A percentile compares a stretch with the other conserved stretches of the same genome.
Conservation (phyloP, 2,888 invertebrate genomes). For the Drosophila meridionalis region DNA sequence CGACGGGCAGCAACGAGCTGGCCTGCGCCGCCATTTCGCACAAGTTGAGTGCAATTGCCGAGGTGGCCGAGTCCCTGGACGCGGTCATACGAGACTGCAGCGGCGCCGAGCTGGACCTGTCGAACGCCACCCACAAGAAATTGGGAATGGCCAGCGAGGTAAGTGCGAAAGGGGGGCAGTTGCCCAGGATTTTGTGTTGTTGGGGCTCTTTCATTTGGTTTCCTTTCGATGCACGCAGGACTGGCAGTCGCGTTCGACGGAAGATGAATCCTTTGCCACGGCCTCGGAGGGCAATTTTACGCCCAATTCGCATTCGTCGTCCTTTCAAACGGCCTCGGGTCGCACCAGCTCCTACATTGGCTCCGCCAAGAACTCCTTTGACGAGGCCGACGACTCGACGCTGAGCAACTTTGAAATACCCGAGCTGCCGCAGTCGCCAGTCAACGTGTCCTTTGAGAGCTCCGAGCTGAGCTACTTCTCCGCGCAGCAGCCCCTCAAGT, state of each 20-base stretch:
- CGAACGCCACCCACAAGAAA: slow-evolving; percentile 75
- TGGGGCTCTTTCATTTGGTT: background rate
- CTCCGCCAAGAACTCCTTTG: slow-evolving; percentile 85
- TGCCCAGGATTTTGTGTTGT: background rate
- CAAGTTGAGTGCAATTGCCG: slow-evolving; percentile 88
- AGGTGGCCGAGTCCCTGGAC: slow-evolving; percentile 89
- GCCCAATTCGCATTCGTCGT: slow-evolving; percentile 89
- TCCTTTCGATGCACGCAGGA: slow-evolving; percentile 72
- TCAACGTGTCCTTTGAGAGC: slow-evolving; percentile 83
- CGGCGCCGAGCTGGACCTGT: slow-evolving; percentile 22
- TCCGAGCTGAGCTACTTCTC: slow-evolving; percentile 84
- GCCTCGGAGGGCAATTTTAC: slow-evolving; percentile 89
- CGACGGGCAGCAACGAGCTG: slow-evolving; percentile 86
- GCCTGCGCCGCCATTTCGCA: slow-evolving; percentile 89
- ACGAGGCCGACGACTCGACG: slow-evolving; percentile 83
- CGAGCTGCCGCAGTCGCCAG: slow-evolving; percentile 81
- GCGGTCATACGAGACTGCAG: slow-evolving; percentile 85
- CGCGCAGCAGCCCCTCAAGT: slow-evolving; percentile 61
- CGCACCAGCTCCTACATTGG: slow-evolving; percentile 87
- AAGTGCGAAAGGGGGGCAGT: slow-evolving; percentile 13
- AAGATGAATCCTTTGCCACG: slow-evolving; percentile 89
- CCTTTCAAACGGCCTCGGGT: slow-evolving; percentile 89
- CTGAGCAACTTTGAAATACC: slow-evolving; percentile 77
- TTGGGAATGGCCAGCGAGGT: slow-evolving; percentile 74
- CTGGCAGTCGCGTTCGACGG: slow-evolving; percentile 85